Conservation (phyloP, 2,888 invertebrate species). For the Tricholauxania praeusta region DNA sequence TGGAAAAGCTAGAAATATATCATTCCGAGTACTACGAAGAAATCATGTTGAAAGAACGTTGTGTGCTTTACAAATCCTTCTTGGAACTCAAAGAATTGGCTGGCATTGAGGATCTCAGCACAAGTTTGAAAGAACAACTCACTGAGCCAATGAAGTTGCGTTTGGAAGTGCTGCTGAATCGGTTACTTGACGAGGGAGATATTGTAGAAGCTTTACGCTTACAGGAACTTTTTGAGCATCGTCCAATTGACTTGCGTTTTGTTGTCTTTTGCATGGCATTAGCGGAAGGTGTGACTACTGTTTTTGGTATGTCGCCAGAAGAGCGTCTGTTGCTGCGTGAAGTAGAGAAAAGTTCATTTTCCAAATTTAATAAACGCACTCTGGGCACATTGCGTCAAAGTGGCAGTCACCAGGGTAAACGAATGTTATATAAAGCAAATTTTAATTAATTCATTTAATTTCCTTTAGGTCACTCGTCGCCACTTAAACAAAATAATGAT, state of each 20-base stretch:
- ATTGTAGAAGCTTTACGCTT: constrained; percentile 72
- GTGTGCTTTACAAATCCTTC: constrained; percentile 66
- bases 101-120: constrained; percentile 64
- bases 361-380: constrained; percentile 66
- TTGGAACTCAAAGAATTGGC: constrained; percentile 66
- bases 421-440: neutral
- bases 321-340: constrained; percentile 72
- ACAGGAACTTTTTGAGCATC: constrained; percentile 67
- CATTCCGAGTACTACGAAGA: constrained; percentile 67
- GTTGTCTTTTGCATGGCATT: constrained; percentile 73
- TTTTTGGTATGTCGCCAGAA: constrained; percentile 73
- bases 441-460: neutral
- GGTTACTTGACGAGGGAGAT: constrained; percentile 71
- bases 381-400: constrained; percentile 49
- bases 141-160: constrained; percentile 59
- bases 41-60: constrained; percentile 63
- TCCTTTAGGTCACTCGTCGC: constrained; percentile 43
- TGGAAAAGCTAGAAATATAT: constrained; percentile 57
- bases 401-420: constrained; percentile 29
- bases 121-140: constrained; percentile 55
- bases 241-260: constrained; percentile 71
- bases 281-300: constrained; percentile 72
- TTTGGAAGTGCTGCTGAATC: constrained; percentile 68
- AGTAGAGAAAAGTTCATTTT: constrained; percentile 65
- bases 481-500: constrained; percentile 50